Conservation (phyloP, 2,113 vertebrate species). For the Ailurus styani region DNA sequence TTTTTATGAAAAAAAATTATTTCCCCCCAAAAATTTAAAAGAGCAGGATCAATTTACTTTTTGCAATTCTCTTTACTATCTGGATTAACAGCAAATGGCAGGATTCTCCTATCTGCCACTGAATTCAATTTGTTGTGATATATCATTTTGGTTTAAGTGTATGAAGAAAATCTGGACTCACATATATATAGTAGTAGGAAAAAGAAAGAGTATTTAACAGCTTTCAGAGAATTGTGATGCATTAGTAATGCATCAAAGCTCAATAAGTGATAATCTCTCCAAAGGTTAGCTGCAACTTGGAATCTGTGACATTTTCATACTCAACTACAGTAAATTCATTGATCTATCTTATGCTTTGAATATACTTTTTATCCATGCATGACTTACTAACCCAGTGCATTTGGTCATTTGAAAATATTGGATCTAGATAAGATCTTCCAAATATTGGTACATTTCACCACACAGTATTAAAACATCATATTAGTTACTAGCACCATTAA, state of each 20-base stretch:
- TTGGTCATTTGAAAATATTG: background rate
- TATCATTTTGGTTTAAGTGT: background rate
- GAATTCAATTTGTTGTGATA: background rate
- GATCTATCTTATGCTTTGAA: background rate
- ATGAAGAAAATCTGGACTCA: background rate
- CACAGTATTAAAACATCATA: background rate
- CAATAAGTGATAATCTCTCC: too few species aligned
- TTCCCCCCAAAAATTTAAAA: background rate
- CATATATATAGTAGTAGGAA: background rate
- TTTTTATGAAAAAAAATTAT: background rate
- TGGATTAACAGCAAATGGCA: background rate
- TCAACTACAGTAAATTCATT: background rate
- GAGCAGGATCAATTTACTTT: background rate
- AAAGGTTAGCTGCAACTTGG: background rate
- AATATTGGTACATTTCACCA: background rate
- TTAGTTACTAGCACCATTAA: background rate
- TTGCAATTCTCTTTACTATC: background rate
- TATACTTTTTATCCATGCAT: background rate
- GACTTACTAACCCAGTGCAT: background rate
- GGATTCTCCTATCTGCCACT: background rate
- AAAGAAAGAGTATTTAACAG: too few species aligned
- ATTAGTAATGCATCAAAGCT: too few species aligned
- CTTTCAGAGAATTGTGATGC: too few species aligned
- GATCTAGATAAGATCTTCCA: background rate
- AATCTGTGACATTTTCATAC: background rate